Evolutionary conservation across 2,113 vertebrate genomes (phyloP), one percentile per base, ranked within the genome.

Genomic region (Puma concolor): DNA sequence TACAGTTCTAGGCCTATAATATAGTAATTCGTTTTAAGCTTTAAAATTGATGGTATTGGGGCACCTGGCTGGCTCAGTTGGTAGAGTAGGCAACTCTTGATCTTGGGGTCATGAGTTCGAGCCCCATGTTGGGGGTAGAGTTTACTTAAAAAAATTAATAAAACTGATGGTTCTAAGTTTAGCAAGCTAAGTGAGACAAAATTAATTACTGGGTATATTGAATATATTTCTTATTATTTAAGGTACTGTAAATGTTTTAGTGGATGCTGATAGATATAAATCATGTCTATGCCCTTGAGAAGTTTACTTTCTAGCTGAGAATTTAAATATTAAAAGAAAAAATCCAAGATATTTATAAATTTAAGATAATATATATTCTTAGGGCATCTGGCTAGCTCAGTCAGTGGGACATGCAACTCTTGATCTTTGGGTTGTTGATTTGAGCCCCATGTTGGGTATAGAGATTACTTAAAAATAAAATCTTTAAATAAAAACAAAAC

Each of bases 231-330:
- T 52, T 86, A 69, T 27, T 83, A 80, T 86, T 88, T 36, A 89
- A 91, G 83, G 36, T 7, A 85, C 44, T 83, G 5, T 83, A 41
- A 92, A 60, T 94, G 21, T 64, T n/a, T 21, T 63, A 66, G 38
- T 85, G 7, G 17, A 36, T 17, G 8, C 33, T 74, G 7, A 54
- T 74, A 77, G 84, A 7, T 79, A 57, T 50, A 41, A 66, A 25
- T 94, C 71, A 79, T 50, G 2, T 80, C 52, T 82, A 16, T 50
- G 17, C 38, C 38, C 33, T 82, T 66, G 57, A 77, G 23, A 90
- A 94, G 41, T 96, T 95, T 82, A 48, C 36, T 81, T 93, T 72
- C 74, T 92, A 85, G 76, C 93, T 84, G 48, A 82, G n/a, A 94
- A 74, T 91, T 72, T 50, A 83, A 95, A 79, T 48, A 41, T 15